Evolutionary conservation across 2,113 vertebrate genomes (phyloP).

Genomic region (Scatophagus argus): DNA sequence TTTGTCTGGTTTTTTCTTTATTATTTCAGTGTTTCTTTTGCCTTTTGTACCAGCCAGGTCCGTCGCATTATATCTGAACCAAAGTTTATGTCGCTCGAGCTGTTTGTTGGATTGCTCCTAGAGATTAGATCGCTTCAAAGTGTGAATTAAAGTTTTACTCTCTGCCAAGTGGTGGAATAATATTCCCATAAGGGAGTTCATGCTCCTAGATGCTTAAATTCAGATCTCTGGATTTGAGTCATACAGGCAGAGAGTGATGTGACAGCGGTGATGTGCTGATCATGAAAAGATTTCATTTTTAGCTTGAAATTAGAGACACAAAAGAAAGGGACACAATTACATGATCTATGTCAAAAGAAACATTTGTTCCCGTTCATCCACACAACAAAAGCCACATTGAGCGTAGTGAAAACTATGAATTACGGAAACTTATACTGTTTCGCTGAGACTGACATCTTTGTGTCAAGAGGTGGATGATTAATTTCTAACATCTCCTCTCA

Average conservation of each 20-base stretch:
- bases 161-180: constrained; percentile 30
- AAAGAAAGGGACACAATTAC: constrained; percentile 10
- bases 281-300: constrained; percentile 33
- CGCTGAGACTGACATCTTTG: constrained; percentile 11
- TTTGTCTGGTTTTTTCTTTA: background rate
- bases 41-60: background rate
- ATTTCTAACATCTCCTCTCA: constrained; percentile 47
- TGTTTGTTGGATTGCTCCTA: constrained; percentile 16
- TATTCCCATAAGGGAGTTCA: constrained; percentile 45
- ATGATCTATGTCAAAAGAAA: constrained; percentile 19
- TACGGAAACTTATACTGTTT: constrained; percentile 46
- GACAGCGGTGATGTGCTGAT: constrained; percentile 6
- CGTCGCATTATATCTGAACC: background rate
- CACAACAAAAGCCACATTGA: background rate
- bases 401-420: constrained; percentile 40
- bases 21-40: background rate
- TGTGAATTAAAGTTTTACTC: constrained; percentile 17
- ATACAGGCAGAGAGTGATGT: constrained; percentile 2
- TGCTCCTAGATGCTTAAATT: background rate
- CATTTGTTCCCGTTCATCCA: constrained; percentile 32
- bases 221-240: constrained; percentile 29
- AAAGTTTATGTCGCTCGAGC: background rate
- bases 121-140: constrained; percentile 8
- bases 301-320: constrained; percentile 10
- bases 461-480: constrained; percentile 10